Evolutionary conservation across 2,113 vertebrate species (phyloP), one percentile per base, ranked within the genome.

Genomic region (Takifugu flavidus): DNA sequence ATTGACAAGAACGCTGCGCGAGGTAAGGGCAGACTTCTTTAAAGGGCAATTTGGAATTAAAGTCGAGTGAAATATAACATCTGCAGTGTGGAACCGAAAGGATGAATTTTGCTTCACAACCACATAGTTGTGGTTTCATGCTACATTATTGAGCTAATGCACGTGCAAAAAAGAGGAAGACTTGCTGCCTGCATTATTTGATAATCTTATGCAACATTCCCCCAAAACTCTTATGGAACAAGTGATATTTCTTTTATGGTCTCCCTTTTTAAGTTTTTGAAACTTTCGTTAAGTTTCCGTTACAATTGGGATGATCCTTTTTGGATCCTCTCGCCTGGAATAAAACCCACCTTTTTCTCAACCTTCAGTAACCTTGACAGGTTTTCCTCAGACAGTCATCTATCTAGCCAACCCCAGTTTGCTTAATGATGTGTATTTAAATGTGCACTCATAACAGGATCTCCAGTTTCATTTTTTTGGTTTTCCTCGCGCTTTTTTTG

Each of bases 391-490:
- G 57, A 77, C 28, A 10, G 54, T 74, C 79, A 77, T 79, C 76
- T 70, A 71, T 78, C 72, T 72, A 56, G 44, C 57, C 49, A 68
- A 76, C 65, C 59, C 34, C 27, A 5, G 47, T 60, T 67, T 85
- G 88, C 78, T 85, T 67, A 85, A 87, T 86, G 74, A 76, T 75
- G 5, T 25, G 46, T 86, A 80, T 73, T 34, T 63, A 90, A 84
- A 90, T 90, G 65, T 60, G 58, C 42, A 44, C 29, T 85, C 70
- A 20, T 61, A 2, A 6, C 44, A 28, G 80, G 53, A 78, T 74
- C 79, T 49, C 49, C 77, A 75, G 92, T 90, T 90, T n/a, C n/a
- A n/a, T n/a, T n/a, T n/a, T 85, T 67, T 45, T 67, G 52, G 31
- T 43, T 70, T 70, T 64, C 65, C 67, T 39, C 46, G 63, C 4